phyloP scores from a whole-genome alignment of 1,140 invertebrate species.

The Drosophila sulfurigaster region DNA sequence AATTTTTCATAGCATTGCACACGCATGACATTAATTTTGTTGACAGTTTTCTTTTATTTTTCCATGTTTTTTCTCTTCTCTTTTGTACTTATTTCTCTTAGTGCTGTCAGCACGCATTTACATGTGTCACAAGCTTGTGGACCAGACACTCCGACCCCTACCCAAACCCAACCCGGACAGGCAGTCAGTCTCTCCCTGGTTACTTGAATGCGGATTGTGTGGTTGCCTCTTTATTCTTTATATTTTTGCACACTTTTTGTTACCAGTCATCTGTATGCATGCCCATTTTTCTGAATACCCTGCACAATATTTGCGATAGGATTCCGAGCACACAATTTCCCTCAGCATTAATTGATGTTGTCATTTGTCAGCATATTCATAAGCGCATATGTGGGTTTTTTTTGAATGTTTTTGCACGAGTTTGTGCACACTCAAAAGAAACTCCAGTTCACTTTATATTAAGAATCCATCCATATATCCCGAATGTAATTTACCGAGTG shows the following conservation, averaged over 20 bases:
- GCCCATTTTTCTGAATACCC: conserved; percentile 24
- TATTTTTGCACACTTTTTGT: conserved; percentile 33
- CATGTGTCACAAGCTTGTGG: conserved; percentile 68
- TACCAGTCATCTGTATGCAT: conserved; percentile 25
- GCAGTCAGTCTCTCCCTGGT: conserved; percentile 12
- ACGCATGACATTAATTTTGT: conserved; percentile 84
- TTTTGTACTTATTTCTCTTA: conserved; percentile 64
- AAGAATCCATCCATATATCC: too few species aligned
- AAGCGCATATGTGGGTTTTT: conserved; percentile 15
- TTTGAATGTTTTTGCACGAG: conserved; percentile 1
- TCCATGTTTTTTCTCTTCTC: conserved; percentile 33
- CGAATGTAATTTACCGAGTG: too few species aligned
- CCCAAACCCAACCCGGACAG: too few species aligned
- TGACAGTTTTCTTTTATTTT: conserved; percentile 83
- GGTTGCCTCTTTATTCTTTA: conserved; percentile 41
- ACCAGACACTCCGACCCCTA: background rate
- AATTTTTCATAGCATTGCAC: conserved; percentile 83
- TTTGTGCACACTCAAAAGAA: background rate
- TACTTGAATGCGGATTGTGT: conserved; percentile 63
- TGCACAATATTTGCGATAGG: conserved; percentile 6
- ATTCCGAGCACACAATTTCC: conserved; percentile 4
- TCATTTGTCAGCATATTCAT: conserved; percentile 35
- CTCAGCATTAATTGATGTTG: conserved; percentile 48
- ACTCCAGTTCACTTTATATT: too few species aligned
- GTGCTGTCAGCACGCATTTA: conserved; percentile 79